Base-by-base conservation (phyloP, 2,888 invertebrate species). In the Xestia ashworthii region DNA sequence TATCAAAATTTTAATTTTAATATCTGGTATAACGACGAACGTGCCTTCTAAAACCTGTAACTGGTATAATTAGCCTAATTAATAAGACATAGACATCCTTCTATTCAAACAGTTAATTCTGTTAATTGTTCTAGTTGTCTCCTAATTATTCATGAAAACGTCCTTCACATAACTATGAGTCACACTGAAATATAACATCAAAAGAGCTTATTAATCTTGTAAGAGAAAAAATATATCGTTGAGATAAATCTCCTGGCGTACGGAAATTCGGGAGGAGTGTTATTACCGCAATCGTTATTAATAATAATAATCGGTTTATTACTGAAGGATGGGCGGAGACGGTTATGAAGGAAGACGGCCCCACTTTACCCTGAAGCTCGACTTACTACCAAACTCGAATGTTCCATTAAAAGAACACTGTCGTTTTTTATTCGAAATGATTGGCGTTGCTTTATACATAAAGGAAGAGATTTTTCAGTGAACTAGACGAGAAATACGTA, bases 281-380 rank as follows among this genome's bases (percentile, higher is more conserved):
- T 78, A 86, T 71, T 68, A 75, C 75, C 66, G 62, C 76, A 68
- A 78, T 81, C 71, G 62, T 67, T 72, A 76, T 76, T 76, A 86
- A 58, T 78, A 74, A 71, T 71, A 81, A 74, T 78, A 82, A 79
- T 79, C 53, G 58, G 71, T 69, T 82, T 79, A 72, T 71, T 64
- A 80, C 68, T 71, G 32, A 73, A 71, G 69, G 58, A 68, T 66
- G 48, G 22, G 66, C 72, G 55, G 60, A 67, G 77, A 73, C 50
- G 65, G 66, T 79, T 80, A 85, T 77, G 65, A 66, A 70, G 62
- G 74, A 58, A 69, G 67, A 65, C 53, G 38, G 66, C 44, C 41
- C 65, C 48, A 38, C 60, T 53, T 50, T 48, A 70, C 32, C 58
- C 71, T 19, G 65, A 22, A 71, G 65, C 74, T 72, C 69, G 60